Base-by-base conservation (phyloP, 2,888 invertebrate species). In the Ophion obscuratus region DNA sequence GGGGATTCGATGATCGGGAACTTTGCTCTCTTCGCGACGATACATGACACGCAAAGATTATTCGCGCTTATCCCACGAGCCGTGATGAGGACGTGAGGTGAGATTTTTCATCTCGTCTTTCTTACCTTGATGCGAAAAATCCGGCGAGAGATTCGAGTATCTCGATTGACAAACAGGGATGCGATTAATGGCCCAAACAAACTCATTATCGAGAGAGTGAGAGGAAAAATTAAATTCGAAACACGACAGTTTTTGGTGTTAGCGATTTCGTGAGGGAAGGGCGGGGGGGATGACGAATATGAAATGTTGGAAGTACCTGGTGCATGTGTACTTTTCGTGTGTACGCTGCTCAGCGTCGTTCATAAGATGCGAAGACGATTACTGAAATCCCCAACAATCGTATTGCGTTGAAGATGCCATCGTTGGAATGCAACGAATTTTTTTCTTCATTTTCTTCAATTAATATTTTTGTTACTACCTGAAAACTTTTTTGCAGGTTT, bases 131-230 rank as follows among this genome's bases (percentile, higher is more conserved):
- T 86, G 81, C 62, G 73, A 78, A 66, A 57, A 86, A 75, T 53
- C 64, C 31, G 83, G 66, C 76, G 76, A 66, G 79, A 74, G 79
- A 77, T 77, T 86, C 80, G 82, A 80, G 76, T 83, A 76, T 61
- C 84, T 59, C 31, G 66, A 73, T 31, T 79, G 71, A 85, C 80
- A 88, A 81, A 88, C 82, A 62, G 81, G 84, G 89, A 86, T 92
- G 90, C 92, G 90, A 91, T 92, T 92, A 92, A 90, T 91, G 81
- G 10, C 47, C 14, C 47, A 47, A 47, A 47, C 47, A 47, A 47
- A 85, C 92, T 90, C 91, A 40, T 89, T 27, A 59, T 79, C 75
- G 74, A 83, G 59, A 61, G 31, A 68, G 59, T 44, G 47, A 47
- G 47, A 47, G 47, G 14, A 47, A 47, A 14, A 47, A 47, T 14